A percentile compares a stretch with the other conserved stretches of the same genome.
Conservation (phyloP, 1,140 invertebrate genomes). For the Drosophila kikkawai region DNA sequence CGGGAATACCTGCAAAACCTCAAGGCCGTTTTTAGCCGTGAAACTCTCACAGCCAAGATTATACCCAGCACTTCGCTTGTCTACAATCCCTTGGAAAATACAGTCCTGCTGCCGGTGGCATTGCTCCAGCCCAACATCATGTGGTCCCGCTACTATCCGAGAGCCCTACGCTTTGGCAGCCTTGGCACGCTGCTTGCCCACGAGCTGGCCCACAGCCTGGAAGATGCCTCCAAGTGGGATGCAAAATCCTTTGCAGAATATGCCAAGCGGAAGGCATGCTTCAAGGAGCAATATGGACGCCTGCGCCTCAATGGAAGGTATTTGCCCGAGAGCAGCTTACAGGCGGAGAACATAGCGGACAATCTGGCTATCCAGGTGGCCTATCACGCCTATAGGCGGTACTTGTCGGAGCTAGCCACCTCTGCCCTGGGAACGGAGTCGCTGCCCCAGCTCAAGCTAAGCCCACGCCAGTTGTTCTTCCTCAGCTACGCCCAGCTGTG, state of each 20-base stretch:
- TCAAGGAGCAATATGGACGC: slow-evolving; percentile 68
- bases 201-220: slow-evolving; percentile 88
- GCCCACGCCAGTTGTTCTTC: slow-evolving; percentile 89
- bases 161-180: slow-evolving; percentile 86
- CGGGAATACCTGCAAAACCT: slow-evolving; percentile 67
- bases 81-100: slow-evolving; percentile 49
- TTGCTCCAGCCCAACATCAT: slow-evolving; percentile 75
- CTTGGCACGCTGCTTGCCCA: slow-evolving; percentile 88
- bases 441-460: slow-evolving; percentile 86
- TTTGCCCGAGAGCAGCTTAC: slow-evolving; percentile 88
- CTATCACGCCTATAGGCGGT: slow-evolving; percentile 86
- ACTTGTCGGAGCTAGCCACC: slow-evolving; percentile 44
- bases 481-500: slow-evolving; percentile 88
- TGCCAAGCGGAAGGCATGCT: slow-evolving; percentile 61
- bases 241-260: slow-evolving; percentile 47
- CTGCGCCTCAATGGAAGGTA: slow-evolving; percentile 72
- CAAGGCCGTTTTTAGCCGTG: slow-evolving; percentile 28
- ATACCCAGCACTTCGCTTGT: slow-evolving; percentile 10
- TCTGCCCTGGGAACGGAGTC: slow-evolving; percentile 69
- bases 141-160: slow-evolving; percentile 74
- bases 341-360: slow-evolving; percentile 92
- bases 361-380: slow-evolving; percentile 88
- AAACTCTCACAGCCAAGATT: neutral
- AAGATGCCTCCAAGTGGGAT: slow-evolving; percentile 82
- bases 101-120: slow-evolving; percentile 60